Conservation (phyloP, 2,113 vertebrate genomes). For the Elachura formosa region DNA sequence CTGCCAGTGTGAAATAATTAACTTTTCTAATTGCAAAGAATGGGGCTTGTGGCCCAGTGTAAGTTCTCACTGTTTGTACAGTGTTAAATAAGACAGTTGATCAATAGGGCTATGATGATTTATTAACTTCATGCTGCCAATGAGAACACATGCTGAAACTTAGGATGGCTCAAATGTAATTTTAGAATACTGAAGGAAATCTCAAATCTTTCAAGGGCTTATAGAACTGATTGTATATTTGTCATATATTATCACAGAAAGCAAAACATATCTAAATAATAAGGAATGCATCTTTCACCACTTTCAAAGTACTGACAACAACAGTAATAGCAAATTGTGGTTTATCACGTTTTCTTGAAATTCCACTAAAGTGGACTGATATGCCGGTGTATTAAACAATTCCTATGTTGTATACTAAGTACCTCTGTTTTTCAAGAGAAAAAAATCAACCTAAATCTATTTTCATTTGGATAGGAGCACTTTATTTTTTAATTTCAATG, state of each 20-base stretch:
- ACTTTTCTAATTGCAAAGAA: neutral
- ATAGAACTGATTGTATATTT: neutral
- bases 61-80: neutral
- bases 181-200: neutral
- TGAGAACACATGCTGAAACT: constrained; percentile 1
- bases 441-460: neutral
- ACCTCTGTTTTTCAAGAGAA: neutral
- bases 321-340: neutral
- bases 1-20: neutral
- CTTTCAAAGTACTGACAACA: neutral
- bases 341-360: neutral
- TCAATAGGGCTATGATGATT: constrained; percentile 37
- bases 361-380: neutral
- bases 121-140: constrained; percentile 6
- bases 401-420: neutral
- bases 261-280: neutral
- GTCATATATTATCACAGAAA: neutral
- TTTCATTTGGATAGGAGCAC: neutral
- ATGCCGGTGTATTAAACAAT: neutral
- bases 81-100: constrained; percentile 4
- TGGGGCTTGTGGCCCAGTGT: neutral
- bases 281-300: neutral
- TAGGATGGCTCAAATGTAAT: neutral
- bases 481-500: neutral
- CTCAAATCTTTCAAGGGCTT: neutral